Conservation (phyloP, 1,140 invertebrate species). For the Macrobrachium rosenbergii region DNA sequence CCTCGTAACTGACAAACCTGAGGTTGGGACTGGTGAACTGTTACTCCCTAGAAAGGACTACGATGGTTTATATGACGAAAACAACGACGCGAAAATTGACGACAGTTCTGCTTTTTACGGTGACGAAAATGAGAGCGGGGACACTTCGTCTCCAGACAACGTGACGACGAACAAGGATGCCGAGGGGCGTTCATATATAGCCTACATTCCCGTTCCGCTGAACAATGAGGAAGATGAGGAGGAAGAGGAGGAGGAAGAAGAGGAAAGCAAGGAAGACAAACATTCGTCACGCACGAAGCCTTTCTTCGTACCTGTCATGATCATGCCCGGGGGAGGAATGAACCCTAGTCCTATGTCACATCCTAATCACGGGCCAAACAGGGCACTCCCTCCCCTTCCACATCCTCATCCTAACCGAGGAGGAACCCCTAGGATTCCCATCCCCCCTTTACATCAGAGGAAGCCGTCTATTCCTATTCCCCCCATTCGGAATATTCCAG, state of each 20-base stretch:
- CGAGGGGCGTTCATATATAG: conserved; percentile 40
- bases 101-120: too few species aligned
- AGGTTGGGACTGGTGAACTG: too few species aligned
- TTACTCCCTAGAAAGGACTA: too few species aligned
- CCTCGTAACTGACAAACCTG: too few species aligned
- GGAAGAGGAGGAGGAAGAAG: conserved; percentile 32
- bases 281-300: conserved; percentile 21
- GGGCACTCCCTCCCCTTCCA: not conserved
- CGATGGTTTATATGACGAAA: too few species aligned
- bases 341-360: not conserved
- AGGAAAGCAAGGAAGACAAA: not conserved
- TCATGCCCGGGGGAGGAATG: conserved; percentile 18
- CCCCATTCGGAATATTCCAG: too few species aligned
- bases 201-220: conserved; percentile 35
- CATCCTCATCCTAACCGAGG: not conserved
- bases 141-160: too few species aligned
- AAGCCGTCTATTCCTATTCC: not conserved
- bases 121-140: too few species aligned
- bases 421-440: not conserved
- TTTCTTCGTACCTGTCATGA: conserved; percentile 35
- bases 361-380: not conserved
- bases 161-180: not conserved
- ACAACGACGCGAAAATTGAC: too few species aligned
- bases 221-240: conserved; percentile 46
- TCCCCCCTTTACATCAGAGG: not conserved